These are phyloP conservation scores for Rhamphomyia laevipes DNA, from an alignment of 2,888 invertebrate species.

Conservation along the genomic window DNA sequence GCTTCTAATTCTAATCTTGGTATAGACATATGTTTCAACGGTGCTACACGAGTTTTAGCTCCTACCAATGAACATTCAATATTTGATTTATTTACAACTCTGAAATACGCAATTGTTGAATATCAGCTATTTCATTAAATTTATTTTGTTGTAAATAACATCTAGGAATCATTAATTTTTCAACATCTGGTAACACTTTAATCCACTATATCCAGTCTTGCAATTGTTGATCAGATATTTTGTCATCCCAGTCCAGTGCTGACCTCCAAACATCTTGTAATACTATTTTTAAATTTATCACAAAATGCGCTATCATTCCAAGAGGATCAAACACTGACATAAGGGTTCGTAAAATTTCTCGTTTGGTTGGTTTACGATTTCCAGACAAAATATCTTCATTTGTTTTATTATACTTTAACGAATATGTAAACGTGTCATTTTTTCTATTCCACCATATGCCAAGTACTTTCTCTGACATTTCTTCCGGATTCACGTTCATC, in stretches of 20 bases:
- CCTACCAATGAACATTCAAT: slow-evolving; percentile 12
- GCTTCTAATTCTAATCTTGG: slow-evolving; percentile 17
- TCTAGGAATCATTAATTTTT: slow-evolving; percentile 15
- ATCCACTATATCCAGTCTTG: slow-evolving; percentile 16
- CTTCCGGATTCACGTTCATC: slow-evolving; percentile 10
- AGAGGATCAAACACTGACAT: slow-evolving; percentile 13
- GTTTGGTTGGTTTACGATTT: slow-evolving; percentile 9
- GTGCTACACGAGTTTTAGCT: slow-evolving; percentile 18
- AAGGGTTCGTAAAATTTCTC: slow-evolving; percentile 8
- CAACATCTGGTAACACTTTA: slow-evolving; percentile 12
- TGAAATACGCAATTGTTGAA: slow-evolving; percentile 16
- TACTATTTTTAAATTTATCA: slow-evolving; percentile 11
- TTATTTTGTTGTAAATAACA: slow-evolving; percentile 9
- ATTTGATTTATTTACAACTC: slow-evolving; percentile 7
- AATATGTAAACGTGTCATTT: no score
- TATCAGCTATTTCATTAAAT: neutral
- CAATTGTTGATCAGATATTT: slow-evolving; percentile 12
- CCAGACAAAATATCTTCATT: slow-evolving; percentile 8
- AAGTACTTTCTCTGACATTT: neutral
- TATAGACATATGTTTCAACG: slow-evolving; percentile 16
- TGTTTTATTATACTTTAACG: neutral
- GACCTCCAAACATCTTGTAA: slow-evolving; percentile 11
- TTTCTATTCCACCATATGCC: no score
- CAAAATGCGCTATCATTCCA: slow-evolving; percentile 11
- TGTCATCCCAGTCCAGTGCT: slow-evolving; percentile 6